Base-by-base conservation (phyloP, 1,140 invertebrate genomes). In the Grapholita molesta region DNA sequence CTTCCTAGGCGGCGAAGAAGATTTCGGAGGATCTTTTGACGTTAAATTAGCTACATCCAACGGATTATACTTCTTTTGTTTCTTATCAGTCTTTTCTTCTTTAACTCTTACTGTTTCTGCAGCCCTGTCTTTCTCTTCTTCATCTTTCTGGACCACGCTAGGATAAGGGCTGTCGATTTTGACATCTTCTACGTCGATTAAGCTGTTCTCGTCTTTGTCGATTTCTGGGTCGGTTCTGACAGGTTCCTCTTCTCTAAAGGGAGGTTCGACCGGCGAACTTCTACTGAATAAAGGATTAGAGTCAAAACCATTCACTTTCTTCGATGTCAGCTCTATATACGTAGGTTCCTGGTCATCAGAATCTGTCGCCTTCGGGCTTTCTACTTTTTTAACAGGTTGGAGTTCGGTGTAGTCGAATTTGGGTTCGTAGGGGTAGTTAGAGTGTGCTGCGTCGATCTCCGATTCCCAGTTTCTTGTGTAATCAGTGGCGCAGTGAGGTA, bases 11-110 rank as follows among this genome's bases (percentile, higher is more conserved):
- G 93, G 91, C 3, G 91, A 90, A 30, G 86, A 84, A 0, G 86
- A 85, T 74, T 91, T 91, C 3, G 93, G 93, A 0, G 94, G 93
- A 71, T 95, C 94, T 80, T 94, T 94, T 24, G 94, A 94, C 68
- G 94, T 92, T 66, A 95, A 84, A 85, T 95, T 95, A 52, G 93
- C 94, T 6, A 95, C 94, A 75, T 95, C 94, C 70, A 95, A 78
- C 3, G 94, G 94, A 84, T 95, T 95, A 77, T 94, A 94, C 67
- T 94, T 94, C 72, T 94, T 94, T 33, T 93, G 89, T 42, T 80
- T 76, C 53, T 78, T 81, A 25, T 65, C 86, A 74, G 74, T 80
- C 73, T 88, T 86, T 65, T 15, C 73, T 66, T 89, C 82, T 70
- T 73, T 80, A 64, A 38, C 70, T 76, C 75, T 81, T 76, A 38